Base-by-base conservation (phyloP, 2,888 invertebrate genomes). In the Bembecia ichneumoniformis region DNA sequence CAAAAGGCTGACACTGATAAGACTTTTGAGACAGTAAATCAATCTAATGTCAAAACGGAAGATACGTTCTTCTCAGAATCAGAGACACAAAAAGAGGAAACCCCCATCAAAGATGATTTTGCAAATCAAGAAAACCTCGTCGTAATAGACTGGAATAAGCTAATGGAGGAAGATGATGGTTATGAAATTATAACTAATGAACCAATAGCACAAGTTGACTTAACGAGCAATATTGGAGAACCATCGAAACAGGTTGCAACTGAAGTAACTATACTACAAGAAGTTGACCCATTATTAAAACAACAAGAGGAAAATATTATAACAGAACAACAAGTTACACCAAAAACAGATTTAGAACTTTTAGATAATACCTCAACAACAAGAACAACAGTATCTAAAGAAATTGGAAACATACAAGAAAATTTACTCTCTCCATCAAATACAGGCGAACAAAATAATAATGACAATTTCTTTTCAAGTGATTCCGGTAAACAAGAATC, bases 191-290 rank as follows among this genome's bases (percentile, higher is more conserved):
- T 40, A 3, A 15, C 44, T 35, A 54, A 68, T 47, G 71, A 77
- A 56, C 63, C 70, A 49, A 64, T 74, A 28, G 57, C 46, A 43
- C 58, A 73, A 54, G 40, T 40, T 11, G 40, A 40, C n/a, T 40
- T 40, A 14, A 28, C 28, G 28, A 28, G 28, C 9, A 14, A 40
- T 40, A 40, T 40, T n/a, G 40, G 7, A 13, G 60, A 58, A 48
- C 56, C 59, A 47, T 58, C 57, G 45, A 58, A 68, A 59, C 69
- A 75, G 55, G 55, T 79, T 14, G 82, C 83, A 3, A 78, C 82
- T 49, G 86, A 87, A 66, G 83, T 84, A 20, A 86, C 82, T 2
- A 83, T 84, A 56, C 53, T 80, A 49, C 65, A 73, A 60, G 77
- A 77, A 58, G 61, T 62, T 13, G 56, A 58, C 46, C 58, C 66